Conservation (phyloP, 2,888 invertebrate species). For the Liopterus haemorrhoidalis region DNA sequence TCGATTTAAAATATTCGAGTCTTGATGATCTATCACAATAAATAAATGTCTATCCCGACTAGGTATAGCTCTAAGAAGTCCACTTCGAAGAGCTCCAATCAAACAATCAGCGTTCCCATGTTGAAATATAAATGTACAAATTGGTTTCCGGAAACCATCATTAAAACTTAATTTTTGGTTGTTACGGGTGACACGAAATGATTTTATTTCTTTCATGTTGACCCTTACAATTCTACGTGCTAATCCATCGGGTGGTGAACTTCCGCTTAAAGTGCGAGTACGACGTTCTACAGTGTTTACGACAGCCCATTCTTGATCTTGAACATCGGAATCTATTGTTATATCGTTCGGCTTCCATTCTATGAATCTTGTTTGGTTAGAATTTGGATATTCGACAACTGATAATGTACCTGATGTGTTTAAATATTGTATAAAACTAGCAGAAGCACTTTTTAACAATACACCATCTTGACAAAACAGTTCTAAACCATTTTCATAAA, state of each 20-base stretch:
- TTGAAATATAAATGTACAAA: slow-evolving; percentile 81
- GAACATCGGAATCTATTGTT: slow-evolving; percentile 69
- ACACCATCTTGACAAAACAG: slow-evolving; percentile 77
- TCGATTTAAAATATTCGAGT: slow-evolving; percentile 66
- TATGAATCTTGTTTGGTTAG: slow-evolving; percentile 48
- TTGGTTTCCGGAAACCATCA: slow-evolving; percentile 64
- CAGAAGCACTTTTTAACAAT: slow-evolving; percentile 60
- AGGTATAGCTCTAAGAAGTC: slow-evolving; percentile 59
- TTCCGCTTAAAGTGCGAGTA: slow-evolving; percentile 56
- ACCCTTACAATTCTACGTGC: slow-evolving; percentile 52
- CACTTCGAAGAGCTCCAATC: slow-evolving; percentile 53
- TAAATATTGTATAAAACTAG: slow-evolving; percentile 56
- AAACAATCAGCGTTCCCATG: slow-evolving; percentile 79
- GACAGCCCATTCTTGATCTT: slow-evolving; percentile 80
- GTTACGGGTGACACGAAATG: slow-evolving; percentile 55
- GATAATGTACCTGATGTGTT: slow-evolving; percentile 64
- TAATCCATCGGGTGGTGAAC: slow-evolving; percentile 43
- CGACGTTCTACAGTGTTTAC: slow-evolving; percentile 69
- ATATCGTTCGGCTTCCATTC: slow-evolving; percentile 82
- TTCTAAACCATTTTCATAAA: slow-evolving; percentile 46
- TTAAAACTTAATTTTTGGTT: slow-evolving; percentile 58
- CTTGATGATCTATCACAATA: slow-evolving; percentile 61
- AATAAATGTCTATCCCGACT: slow-evolving; percentile 67
- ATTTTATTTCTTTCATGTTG: slow-evolving; percentile 58
- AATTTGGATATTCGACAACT: slow-evolving; percentile 56